These are phyloP conservation scores for Mythimna vitellina DNA, from an alignment of 2,888 invertebrate genomes.

Conservation along the genomic window DNA sequence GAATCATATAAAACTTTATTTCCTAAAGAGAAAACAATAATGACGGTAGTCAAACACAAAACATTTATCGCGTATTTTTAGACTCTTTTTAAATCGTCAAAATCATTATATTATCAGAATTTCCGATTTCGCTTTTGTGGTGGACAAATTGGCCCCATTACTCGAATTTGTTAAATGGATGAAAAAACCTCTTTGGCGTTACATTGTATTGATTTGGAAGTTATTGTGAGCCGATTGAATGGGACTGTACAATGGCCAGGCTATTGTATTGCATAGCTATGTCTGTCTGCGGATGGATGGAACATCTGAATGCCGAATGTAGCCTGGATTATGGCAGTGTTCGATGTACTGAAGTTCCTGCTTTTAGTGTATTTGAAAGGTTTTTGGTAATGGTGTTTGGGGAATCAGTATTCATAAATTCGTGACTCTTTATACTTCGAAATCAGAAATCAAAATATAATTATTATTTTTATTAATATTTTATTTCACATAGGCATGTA, in stretches of 20 bases:
- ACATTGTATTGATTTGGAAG: slow-evolving; percentile 64
- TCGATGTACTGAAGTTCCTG: slow-evolving; percentile 12
- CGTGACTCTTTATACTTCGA: neutral
- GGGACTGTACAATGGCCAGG: slow-evolving; percentile 39
- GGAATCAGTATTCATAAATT: neutral
- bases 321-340: slow-evolving; percentile 28
- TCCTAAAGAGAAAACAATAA: neutral
- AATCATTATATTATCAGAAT: slow-evolving; percentile 36
- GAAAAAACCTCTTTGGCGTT: slow-evolving; percentile 56
- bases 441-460: too few species aligned
- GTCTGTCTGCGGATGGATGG: slow-evolving; percentile 33
- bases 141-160: slow-evolving; percentile 56
- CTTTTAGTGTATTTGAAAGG: neutral
- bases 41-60: neutral
- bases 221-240: slow-evolving; percentile 59
- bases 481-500: too few species aligned
- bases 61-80: slow-evolving; percentile 9
- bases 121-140: slow-evolving; percentile 51
- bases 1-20: neutral
- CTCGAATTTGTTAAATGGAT: slow-evolving; percentile 61
- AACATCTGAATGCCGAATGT: slow-evolving; percentile 35
- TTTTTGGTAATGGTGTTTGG: neutral
- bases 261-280: slow-evolving; percentile 37
- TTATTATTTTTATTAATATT: too few species aligned
- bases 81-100: slow-evolving; percentile 8